Evolutionary conservation across 2,113 vertebrate species (phyloP), one percentile per base, ranked within the genome.

Genomic region (Rhipidura dahli): DNA sequence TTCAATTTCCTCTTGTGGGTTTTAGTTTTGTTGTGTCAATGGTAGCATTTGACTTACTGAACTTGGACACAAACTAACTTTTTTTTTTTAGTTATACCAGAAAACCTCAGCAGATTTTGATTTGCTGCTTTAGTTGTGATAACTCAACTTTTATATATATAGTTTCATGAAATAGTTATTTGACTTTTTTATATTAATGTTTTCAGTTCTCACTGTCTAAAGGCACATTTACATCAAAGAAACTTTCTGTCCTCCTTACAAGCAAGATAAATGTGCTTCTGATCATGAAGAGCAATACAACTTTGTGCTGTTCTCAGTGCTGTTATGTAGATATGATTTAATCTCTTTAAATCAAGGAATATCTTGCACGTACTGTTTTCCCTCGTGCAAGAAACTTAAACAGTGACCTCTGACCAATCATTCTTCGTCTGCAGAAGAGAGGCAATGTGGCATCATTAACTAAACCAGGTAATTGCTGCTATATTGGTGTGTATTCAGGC

Each of bases 121-220:
- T 98, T 98, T 98, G 98, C 98, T 99, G 98, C 98, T 98, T 98
- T 98, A 96, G 97, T 96, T 97, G 97, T 97, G 95, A 97, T 97
- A 97, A 98, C 97, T 97, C 97, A 80, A 66, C 97, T 98, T 98
- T 93, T 97, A 97, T 98, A 95, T 94, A 97, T 97, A 96, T 98
- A 98, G 97, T 97, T 98, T 95, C 89, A 96, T 97, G 88, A 97
- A 97, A 96, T 94, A 97, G 97, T 96, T 96, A 90, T 97, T 97
- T 98, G 96, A 96, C 94, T 97, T 98, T 96, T 97, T 95, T 97
- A 94, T 98, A 96, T 97, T 95, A 93, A 86, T 97, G 92, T 97
- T 97, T 96, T 94, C 96, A 94, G 89, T 97, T 98, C 96, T 96
- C 93, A 96, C 95, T 97, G 81, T 96, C 87, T 95, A 97, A 97